phyloP scores from a whole-genome alignment of 2,888 invertebrate species.

The Drosophila robusta region DNA sequence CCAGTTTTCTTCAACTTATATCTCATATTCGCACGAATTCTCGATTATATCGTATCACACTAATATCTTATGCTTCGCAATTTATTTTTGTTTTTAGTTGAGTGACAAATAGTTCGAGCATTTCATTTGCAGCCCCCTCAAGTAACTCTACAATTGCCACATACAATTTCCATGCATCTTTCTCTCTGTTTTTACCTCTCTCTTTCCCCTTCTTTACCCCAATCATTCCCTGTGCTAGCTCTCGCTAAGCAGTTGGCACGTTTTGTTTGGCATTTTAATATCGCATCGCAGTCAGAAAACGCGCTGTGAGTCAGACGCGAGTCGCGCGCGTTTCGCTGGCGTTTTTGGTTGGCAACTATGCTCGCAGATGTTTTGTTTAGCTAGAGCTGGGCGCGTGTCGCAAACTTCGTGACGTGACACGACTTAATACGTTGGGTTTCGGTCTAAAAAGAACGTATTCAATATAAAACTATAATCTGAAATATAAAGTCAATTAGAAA shows the following conservation, averaged over 20 bases:
- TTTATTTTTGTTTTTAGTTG: not conserved
- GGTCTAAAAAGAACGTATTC: not conserved
- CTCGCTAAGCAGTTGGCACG: constrained; percentile 49
- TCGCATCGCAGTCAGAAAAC: constrained; percentile 23
- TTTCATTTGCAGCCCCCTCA: constrained; percentile 14
- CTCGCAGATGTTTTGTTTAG: constrained; percentile 33
- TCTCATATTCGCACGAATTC: not conserved
- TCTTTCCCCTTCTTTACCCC: not conserved
- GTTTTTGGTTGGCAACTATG: constrained; percentile 31
- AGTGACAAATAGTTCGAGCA: constrained; percentile 55
- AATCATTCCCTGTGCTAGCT: not conserved
- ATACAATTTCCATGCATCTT: constrained; percentile 39
- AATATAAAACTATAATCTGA: too few relatives aligned
- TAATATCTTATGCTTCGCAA: constrained; percentile 7
- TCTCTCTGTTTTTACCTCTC: not conserved
- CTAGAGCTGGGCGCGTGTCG: not conserved
- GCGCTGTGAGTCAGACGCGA: constrained; percentile 56
- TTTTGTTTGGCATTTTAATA: constrained; percentile 59
- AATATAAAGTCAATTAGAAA: too few relatives aligned
- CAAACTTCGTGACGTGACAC: not conserved
- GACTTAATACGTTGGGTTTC: not conserved
- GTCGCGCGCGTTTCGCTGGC: constrained; percentile 47
- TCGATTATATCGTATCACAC: not conserved
- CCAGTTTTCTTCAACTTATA: too few relatives aligned
- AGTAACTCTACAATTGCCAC: constrained; percentile 17